A percentile compares a stretch with the other conserved stretches of the same genome.
phyloP scores from a whole-genome alignment of 2,113 vertebrate genomes.

The Saccopteryx bilineata region DNA sequence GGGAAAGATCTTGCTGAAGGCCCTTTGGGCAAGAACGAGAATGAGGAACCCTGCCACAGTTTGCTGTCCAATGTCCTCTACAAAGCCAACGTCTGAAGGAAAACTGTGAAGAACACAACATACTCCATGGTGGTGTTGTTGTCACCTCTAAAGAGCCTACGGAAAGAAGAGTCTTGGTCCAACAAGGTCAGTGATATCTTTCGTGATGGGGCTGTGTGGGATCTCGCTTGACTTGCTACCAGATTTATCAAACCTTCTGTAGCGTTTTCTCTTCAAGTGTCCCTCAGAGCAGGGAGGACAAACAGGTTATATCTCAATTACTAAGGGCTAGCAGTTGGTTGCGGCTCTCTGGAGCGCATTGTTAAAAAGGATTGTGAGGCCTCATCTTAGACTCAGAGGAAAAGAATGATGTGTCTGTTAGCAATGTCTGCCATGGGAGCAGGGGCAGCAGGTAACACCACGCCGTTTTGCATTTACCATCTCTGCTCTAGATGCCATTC shows the following conservation, averaged over 20 bases:
- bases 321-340: not conserved
- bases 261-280: not conserved
- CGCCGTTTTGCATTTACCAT: not conserved
- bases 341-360: not conserved
- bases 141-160: not conserved
- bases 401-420: not conserved
- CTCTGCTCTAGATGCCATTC: not conserved
- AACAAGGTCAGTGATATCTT: conserved; percentile 60
- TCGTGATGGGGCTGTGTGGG: not conserved
- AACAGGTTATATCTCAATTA: conserved; percentile 7
- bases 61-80: not conserved
- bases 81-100: not conserved
- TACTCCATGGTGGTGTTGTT: not conserved
- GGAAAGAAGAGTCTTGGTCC: not conserved
- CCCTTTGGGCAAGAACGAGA: not conserved
- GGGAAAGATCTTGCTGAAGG: not conserved
- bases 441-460: not conserved
- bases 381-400: not conserved
- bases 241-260: not conserved
- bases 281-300: not conserved
- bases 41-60: not conserved
- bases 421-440: not conserved
- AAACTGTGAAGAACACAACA: not conserved
- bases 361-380: conserved; percentile 3
- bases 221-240: not conserved